Evolutionary conservation across 1,140 invertebrate genomes (phyloP).

Genomic region (Tetragonula clypearis): DNA sequence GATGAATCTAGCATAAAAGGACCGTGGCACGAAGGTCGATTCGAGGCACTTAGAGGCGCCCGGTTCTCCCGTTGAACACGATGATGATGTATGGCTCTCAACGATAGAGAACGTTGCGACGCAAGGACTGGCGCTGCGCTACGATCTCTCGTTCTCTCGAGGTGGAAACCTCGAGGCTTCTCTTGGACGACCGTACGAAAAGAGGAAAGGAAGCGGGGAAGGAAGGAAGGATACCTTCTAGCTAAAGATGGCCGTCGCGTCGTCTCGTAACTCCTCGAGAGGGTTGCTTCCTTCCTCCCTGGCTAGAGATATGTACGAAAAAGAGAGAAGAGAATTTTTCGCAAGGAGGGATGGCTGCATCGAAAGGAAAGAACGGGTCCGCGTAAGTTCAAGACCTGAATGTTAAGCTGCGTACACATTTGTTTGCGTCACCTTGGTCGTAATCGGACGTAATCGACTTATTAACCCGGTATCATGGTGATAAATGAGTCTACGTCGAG

Average conservation of each 20-base stretch:
- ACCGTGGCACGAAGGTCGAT: slow-evolving; percentile 65
- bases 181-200: slow-evolving; percentile 44
- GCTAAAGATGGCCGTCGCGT: slow-evolving; percentile 69
- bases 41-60: slow-evolving; percentile 71
- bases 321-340: background rate
- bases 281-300: slow-evolving; percentile 18
- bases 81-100: slow-evolving; percentile 77
- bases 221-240: slow-evolving; percentile 59
- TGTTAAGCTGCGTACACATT: background rate
- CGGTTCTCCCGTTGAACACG: slow-evolving; percentile 68
- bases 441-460: too few relatives aligned
- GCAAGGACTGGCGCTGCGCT: slow-evolving; percentile 50
- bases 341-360: background rate
- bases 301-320: slow-evolving; percentile 13
- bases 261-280: slow-evolving; percentile 69
- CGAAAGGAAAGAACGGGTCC: background rate
- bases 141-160: slow-evolving; percentile 65
- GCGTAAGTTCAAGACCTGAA: background rate
- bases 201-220: slow-evolving; percentile 55
- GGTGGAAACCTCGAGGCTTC: slow-evolving; percentile 39
- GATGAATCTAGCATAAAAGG: slow-evolving; percentile 60
- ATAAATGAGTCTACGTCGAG: too few relatives aligned
- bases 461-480: too few relatives aligned
- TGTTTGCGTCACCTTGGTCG: too few relatives aligned
- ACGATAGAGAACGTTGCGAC: slow-evolving; percentile 66